phyloP scores from a whole-genome alignment of 2,797 vertebrate species.

The Simalia tracyae region DNA sequence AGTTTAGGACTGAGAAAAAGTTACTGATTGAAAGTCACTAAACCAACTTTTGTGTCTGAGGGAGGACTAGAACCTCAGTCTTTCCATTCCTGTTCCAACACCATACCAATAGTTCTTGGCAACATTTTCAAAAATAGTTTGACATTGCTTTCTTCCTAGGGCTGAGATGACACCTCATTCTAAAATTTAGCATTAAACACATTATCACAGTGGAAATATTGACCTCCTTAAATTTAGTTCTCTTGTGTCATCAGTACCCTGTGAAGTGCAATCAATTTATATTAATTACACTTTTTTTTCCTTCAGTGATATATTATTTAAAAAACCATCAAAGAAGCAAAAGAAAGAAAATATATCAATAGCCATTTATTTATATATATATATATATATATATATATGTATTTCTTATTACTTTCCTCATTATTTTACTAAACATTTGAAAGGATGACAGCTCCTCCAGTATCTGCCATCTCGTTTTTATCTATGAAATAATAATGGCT shows the following conservation, averaged over 20 bases:
- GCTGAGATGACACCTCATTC: neutral
- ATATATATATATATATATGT: neutral
- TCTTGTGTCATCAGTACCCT: neutral
- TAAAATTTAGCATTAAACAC: neutral
- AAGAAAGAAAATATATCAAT: neutral
- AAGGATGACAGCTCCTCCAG: conserved; percentile 3
- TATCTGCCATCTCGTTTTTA: neutral
- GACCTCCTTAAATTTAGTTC: neutral
- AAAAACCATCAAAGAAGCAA: neutral
- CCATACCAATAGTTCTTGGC: neutral
- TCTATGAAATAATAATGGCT: conserved; percentile 4
- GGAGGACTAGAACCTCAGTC: neutral
- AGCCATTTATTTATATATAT: neutral
- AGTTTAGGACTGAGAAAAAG: neutral
- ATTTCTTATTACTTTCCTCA: neutral
- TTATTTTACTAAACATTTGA: conserved; percentile 6
- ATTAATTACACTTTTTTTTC: neutral
- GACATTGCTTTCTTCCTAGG: neutral
- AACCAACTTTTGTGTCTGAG: neutral
- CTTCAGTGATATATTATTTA: neutral
- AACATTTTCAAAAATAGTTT: neutral
- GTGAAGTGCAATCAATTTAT: neutral
- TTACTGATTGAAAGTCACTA: neutral
- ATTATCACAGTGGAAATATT: neutral
- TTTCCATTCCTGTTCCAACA: neutral